Evolutionary conservation across 1,140 invertebrate species (phyloP), one percentile per base, ranked within the genome.

Genomic region (Trachymyrmex septentrionalis): DNA sequence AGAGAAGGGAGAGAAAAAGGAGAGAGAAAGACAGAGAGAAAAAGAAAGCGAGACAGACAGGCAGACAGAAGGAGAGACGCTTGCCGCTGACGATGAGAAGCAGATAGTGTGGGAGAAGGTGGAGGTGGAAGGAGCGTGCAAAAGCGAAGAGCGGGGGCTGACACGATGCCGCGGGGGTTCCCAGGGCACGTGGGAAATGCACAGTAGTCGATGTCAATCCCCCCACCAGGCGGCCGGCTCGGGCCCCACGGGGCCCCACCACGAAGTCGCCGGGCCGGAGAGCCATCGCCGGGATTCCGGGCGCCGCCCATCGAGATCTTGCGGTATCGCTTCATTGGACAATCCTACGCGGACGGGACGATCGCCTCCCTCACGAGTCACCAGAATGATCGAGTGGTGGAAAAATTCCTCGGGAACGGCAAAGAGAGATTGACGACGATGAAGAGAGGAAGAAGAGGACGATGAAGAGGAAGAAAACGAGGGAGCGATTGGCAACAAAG

Each of bases 131-230:
- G 71, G 75, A 90, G 91, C 89, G 87, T 89, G 90, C 90, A 89
- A 91, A 90, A 94, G 89, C 89, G 87, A 92, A 92, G 92, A 92
- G 93, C 93, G 93, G 94, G 92, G 94, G 93, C 94, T 91, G 92
- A 91, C 91, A 91, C 91, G 94, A 91, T 93, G 95, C 95, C 95
- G 94, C 94, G 94, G 95, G 95, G 95, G 95, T 95, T 95, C 95
- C 94, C 95, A 95, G 94, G 94, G 93, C 95, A 95, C 94, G 95
- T 95, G 95, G 95, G 95, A 95, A 95, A 95, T 95, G 95, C 94
- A 95, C 95, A 95, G 95, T 95, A 95, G 95, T 95, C 94, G 90
- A 89, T 92, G 92, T 93, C 92, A 92, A 93, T 87, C 87, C 93
- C 92, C 93, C 93, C 93, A 93, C 94, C 67, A 71, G 85, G 87